A percentile compares a stretch with the other conserved stretches of the same genome.
phyloP scores from a whole-genome alignment of 2,888 invertebrate genomes.

The Drosophila mulleri region DNA sequence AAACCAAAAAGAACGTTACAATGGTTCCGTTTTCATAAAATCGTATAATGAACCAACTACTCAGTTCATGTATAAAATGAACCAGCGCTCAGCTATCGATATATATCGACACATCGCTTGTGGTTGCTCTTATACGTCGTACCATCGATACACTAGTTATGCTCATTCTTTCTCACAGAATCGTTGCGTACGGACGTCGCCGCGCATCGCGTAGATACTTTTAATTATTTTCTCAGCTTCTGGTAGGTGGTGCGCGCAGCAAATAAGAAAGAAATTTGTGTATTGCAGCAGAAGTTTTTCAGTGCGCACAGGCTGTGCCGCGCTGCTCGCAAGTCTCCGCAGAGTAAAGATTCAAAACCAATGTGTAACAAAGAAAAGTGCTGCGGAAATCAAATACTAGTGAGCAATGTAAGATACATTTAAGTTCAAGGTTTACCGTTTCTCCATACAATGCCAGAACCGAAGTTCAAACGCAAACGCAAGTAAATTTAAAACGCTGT shows the following conservation, averaged over 20 bases:
- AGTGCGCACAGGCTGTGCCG: constrained; percentile 63
- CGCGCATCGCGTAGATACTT: constrained; percentile 65
- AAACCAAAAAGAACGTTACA: neutral
- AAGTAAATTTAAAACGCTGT: constrained; percentile 54
- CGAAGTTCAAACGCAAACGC: constrained; percentile 51
- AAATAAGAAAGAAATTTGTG: constrained; percentile 68
- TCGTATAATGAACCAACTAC: too few relatives aligned
- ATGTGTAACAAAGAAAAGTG: constrained; percentile 55
- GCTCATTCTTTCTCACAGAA: constrained; percentile 57
- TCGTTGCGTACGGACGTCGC: constrained; percentile 61
- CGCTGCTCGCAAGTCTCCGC: constrained; percentile 37
- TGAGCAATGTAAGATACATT: constrained; percentile 34
- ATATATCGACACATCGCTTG: constrained; percentile 23
- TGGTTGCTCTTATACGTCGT: constrained; percentile 3
- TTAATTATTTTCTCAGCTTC: constrained; percentile 71
- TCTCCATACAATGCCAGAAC: constrained; percentile 38
- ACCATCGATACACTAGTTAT: constrained; percentile 24
- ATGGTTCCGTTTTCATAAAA: neutral
- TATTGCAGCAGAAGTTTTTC: constrained; percentile 75
- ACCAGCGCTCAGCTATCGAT: constrained; percentile 23
- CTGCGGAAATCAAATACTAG: constrained; percentile 7
- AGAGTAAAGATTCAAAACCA: constrained; percentile 18
- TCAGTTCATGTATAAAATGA: neutral
- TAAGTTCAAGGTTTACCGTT: constrained; percentile 59
- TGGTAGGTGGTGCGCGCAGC: constrained; percentile 65